phyloP scores from a whole-genome alignment of 92 coral and sea anemone species.

The Siderastrea siderea region DNA sequence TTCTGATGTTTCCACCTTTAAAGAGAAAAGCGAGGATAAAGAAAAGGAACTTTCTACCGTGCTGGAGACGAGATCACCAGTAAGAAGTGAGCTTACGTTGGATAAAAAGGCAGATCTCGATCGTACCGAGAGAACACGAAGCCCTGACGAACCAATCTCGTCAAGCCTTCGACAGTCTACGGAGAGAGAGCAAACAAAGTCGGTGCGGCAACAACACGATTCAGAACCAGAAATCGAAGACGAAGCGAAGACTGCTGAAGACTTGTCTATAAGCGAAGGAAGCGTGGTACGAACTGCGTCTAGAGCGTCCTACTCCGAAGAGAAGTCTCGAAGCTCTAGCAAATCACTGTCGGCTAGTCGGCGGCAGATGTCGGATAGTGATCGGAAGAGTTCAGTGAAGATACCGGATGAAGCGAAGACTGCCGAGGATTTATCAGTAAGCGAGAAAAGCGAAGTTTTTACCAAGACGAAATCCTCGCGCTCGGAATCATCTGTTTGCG shows the following conservation, averaged over 20 bases:
- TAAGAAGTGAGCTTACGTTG: background rate
- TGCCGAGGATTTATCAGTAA: conserved; percentile 61
- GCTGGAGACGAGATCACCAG: background rate
- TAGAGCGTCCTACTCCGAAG: conserved; percentile 20
- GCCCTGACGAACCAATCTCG: conserved; percentile 15
- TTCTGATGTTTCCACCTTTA: conserved; percentile 30
- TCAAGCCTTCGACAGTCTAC: background rate
- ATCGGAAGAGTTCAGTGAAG: conserved; percentile 11
- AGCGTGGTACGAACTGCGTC: conserved; percentile 75
- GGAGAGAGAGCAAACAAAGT: background rate
- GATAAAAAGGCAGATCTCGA: conserved; percentile 15
- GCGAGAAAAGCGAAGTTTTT: conserved; percentile 53
- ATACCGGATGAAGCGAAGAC: conserved; percentile 63
- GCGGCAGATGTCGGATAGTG: conserved; percentile 7
- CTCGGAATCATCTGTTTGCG: conserved; percentile 31
- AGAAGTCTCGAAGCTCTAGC: conserved; percentile 18
- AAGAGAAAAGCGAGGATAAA: conserved; percentile 8
- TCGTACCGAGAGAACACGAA: conserved; percentile 23
- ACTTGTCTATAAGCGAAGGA: conserved; percentile 61
- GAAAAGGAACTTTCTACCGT: conserved; percentile 1
- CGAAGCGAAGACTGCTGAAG: conserved; percentile 70
- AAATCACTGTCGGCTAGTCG: conserved; percentile 29
- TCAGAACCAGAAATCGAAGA: conserved; percentile 78
- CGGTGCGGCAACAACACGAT: conserved; percentile 27
- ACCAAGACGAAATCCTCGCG: conserved; percentile 43